Evolutionary conservation across 2,888 invertebrate genomes (phyloP).

Genomic region (Drosophila incognita): DNA sequence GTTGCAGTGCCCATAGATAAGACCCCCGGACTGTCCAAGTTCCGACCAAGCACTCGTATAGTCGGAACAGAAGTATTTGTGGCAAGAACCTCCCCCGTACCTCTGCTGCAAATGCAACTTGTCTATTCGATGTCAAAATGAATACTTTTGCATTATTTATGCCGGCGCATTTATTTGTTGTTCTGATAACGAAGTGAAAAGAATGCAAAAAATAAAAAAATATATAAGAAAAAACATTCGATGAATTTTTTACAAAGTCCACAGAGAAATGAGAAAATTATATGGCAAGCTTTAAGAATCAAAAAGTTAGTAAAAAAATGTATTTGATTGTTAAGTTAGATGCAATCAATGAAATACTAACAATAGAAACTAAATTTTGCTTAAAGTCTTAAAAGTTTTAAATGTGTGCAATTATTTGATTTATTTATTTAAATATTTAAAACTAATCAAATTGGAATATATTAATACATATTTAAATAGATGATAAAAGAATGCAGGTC

Average conservation of each 20-base stretch:
- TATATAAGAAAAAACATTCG: slow-evolving; percentile 2
- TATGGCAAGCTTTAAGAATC: slow-evolving; percentile 25
- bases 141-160: slow-evolving; percentile 81
- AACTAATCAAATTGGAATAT: neutral
- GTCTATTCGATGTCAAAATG: slow-evolving; percentile 81
- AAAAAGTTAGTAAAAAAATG: slow-evolving; percentile 12
- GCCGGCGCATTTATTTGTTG: slow-evolving; percentile 73
- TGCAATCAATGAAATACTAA: neutral
- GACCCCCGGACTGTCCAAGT: slow-evolving; percentile 65
- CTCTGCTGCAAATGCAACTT: slow-evolving; percentile 63
- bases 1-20: slow-evolving; percentile 42
- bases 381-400: neutral
- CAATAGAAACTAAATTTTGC: neutral
- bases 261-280: slow-evolving; percentile 14
- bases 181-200: slow-evolving; percentile 67
- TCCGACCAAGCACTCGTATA: slow-evolving; percentile 50
- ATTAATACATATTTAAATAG: neutral
- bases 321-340: neutral
- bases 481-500: too few relatives aligned
- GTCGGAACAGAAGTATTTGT: slow-evolving; percentile 25
- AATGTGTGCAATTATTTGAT: neutral
- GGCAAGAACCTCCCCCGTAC: slow-evolving; percentile 10
- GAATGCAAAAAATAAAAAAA: slow-evolving; percentile 8
- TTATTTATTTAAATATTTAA: neutral
- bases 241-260: slow-evolving; percentile 32